Conservation (phyloP, 1,140 invertebrate genomes). For the Ostrea denselamellosa region DNA sequence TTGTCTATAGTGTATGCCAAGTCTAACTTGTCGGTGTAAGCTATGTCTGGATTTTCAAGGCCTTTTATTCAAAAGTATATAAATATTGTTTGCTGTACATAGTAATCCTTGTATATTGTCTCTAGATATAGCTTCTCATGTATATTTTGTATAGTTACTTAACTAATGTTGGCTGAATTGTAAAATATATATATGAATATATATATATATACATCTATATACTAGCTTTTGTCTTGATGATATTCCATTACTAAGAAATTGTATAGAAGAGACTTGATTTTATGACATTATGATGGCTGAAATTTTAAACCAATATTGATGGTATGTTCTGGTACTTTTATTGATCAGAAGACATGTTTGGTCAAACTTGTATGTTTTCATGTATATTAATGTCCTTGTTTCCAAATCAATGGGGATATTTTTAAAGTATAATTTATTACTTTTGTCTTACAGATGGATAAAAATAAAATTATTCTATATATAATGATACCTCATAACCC, state of each 20-base stretch:
- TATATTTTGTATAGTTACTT: conserved; percentile 34
- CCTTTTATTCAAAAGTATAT: conserved; percentile 11
- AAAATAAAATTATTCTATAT: neutral
- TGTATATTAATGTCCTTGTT: neutral
- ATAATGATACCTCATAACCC: neutral
- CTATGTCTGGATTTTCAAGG: conserved; percentile 22
- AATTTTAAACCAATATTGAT: neutral
- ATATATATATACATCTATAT: conserved; percentile 19
- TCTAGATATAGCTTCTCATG: conserved; percentile 1
- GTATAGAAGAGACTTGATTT: neutral
- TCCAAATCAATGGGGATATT: neutral
- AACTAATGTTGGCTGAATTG: conserved; percentile 3
- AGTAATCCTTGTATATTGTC: conserved; percentile 10
- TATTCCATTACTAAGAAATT: neutral
- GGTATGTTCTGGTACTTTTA: neutral
- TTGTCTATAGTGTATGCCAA: neutral
- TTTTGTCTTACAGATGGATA: neutral
- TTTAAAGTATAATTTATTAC: neutral
- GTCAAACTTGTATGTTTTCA: neutral
- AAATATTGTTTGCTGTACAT: conserved; percentile 32
- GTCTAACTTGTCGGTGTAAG: conserved; percentile 6
- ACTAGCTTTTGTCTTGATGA: neutral
- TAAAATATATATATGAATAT: conserved; percentile 17
- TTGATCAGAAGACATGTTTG: neutral
- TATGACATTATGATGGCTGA: neutral